Percentiles rank a stretch among this genome's conserved stretches.
These are phyloP conservation scores for Ametastegia equiseti DNA, from an alignment of 2,888 invertebrate genomes.

Conservation along the genomic window DNA sequence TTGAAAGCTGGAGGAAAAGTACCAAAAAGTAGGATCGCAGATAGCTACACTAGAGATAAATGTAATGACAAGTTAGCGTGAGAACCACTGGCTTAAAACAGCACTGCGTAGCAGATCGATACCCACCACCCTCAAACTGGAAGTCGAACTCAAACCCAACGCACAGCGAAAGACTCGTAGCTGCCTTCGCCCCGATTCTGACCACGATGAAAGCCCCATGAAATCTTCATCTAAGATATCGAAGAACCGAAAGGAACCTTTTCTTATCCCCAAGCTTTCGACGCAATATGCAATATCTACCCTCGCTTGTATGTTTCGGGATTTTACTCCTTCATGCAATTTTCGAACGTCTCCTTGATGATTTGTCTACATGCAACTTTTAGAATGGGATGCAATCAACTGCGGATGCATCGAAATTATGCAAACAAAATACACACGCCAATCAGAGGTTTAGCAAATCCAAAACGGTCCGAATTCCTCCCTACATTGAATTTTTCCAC, in stretches of 20 bases:
- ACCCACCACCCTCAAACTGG: slow-evolving; percentile 67
- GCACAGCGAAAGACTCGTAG: slow-evolving; percentile 15
- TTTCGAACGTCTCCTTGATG: no score
- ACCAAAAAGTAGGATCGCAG: slow-evolving; percentile 44
- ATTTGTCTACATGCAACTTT: no score
- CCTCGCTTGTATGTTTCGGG: no score
- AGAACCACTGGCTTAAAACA: slow-evolving; percentile 69
- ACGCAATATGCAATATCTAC: background rate
- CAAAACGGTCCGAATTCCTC: background rate
- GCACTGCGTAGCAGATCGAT: slow-evolving; percentile 71
- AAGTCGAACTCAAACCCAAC: slow-evolving; percentile 40
- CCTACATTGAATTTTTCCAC: background rate
- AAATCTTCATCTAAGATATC: background rate
- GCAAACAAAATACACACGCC: no score
- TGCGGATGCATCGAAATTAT: no score
- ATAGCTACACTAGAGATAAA: background rate
- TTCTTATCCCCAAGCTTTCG: background rate
- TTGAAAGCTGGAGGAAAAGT: background rate
- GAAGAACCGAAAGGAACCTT: background rate
- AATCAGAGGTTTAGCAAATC: no score
- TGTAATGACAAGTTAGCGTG: slow-evolving; percentile 58
- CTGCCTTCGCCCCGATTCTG: slow-evolving; percentile 25
- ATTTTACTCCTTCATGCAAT: no score
- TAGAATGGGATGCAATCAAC: no score
- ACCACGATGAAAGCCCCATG: slow-evolving; percentile 11